A percentile compares a stretch with the other conserved stretches of the same genome.
Conservation (phyloP, 2,113 vertebrate genomes). For the Limanda limanda region DNA sequence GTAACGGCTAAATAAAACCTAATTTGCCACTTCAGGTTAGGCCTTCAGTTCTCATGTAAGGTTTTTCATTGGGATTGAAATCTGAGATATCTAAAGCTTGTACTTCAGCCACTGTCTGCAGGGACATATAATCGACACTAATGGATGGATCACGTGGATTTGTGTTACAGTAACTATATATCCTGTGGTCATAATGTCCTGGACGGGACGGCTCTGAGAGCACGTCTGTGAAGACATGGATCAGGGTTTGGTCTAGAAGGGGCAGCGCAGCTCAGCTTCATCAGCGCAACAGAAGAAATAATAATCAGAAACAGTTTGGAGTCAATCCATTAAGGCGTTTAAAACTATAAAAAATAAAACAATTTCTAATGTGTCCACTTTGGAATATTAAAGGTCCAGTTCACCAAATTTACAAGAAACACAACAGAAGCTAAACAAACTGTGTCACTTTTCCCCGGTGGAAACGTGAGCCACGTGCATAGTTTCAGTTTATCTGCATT, state of each 20-base stretch:
- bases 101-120: slow-evolving; percentile 3
- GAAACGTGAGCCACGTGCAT: not conserved
- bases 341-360: not conserved
- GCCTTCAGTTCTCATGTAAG: not conserved
- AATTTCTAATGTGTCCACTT: not conserved
- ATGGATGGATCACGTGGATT: slow-evolving; percentile 43
- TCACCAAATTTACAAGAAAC: not conserved
- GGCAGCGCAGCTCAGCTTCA: not conserved
- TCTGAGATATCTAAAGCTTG: slow-evolving; percentile 20
- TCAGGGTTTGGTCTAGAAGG: not conserved
- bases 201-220: not conserved
- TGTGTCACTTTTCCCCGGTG: not conserved
- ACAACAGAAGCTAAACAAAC: not conserved
- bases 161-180: slow-evolving; percentile 28
- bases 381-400: slow-evolving; percentile 2
- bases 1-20: slow-evolving; percentile 1
- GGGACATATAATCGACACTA: slow-evolving; percentile 31
- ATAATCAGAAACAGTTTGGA: not conserved
- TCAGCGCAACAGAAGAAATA: not conserved
- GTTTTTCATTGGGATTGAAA: slow-evolving; percentile 20
- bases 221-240: slow-evolving; percentile 7
- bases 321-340: not conserved
- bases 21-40: not conserved
- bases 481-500: not conserved
- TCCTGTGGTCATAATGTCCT: slow-evolving; percentile 9